A percentile compares a stretch with the other conserved stretches of the same genome.
Evolutionary conservation across 2,888 invertebrate genomes (phyloP).

Genomic region (Cybosia mesomella): DNA sequence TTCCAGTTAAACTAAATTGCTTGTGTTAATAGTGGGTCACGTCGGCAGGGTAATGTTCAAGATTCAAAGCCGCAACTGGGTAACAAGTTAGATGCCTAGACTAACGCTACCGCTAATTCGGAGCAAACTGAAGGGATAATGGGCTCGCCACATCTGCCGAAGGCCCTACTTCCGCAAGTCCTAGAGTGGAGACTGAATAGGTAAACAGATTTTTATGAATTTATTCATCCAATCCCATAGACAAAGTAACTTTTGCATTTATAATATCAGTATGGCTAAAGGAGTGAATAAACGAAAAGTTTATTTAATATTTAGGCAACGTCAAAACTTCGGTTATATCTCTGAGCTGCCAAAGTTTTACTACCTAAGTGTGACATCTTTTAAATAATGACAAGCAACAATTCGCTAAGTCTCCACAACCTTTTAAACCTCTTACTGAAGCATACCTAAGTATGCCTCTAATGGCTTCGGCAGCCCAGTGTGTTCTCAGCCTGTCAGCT

Average conservation of each 20-base stretch:
- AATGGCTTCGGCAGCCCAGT: conserved; percentile 5
- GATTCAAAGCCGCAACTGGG: neutral
- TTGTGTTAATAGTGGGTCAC: neutral
- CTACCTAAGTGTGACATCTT: neutral
- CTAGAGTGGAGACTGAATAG: too few species aligned
- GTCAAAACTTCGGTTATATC: neutral
- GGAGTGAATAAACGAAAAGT: neutral
- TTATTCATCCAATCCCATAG: neutral
- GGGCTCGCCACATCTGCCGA: too few species aligned
- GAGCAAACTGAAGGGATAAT: too few species aligned
- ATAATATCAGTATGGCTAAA: neutral
- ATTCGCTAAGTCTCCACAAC: neutral
- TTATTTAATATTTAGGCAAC: neutral
- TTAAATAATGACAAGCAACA: conserved; percentile 1
- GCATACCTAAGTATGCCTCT: conserved; percentile 8
- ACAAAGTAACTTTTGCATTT: neutral
- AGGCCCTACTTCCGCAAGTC: too few species aligned
- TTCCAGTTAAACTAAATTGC: neutral
- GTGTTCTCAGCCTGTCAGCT: conserved; percentile 26
- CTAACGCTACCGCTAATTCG: too few species aligned
- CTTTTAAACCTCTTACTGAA: neutral
- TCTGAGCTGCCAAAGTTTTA: too few species aligned
- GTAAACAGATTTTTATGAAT: too few species aligned
- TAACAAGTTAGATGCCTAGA: neutral
- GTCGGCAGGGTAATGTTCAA: neutral